These are phyloP conservation scores for Microcebus tavaratra DNA, from an alignment of 2,113 vertebrate genomes.

Conservation along the genomic window DNA sequence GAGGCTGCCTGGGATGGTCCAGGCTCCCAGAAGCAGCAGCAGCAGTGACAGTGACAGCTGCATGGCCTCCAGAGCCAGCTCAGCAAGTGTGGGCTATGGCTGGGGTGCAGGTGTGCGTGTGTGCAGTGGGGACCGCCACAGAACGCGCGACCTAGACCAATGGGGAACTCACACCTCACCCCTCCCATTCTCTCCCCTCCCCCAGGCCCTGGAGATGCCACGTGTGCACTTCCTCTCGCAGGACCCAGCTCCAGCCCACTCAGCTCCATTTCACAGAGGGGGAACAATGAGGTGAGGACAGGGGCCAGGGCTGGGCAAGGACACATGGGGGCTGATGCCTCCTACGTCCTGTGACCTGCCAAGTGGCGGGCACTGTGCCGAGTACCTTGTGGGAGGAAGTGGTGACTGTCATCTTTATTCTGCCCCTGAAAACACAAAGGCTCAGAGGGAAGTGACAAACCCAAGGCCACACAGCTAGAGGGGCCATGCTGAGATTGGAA, in stretches of 20 bases:
- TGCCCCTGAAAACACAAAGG: not conserved
- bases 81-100: not conserved
- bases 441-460: slow-evolving; percentile 17
- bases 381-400: not conserved
- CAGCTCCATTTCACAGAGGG: not conserved
- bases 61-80: slow-evolving; percentile 48
- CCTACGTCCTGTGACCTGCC: not conserved
- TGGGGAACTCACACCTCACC: slow-evolving; percentile 69
- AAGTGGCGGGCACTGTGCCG: not conserved
- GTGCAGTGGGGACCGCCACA: not conserved
- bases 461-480: not conserved
- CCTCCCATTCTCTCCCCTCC: not conserved
- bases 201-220: slow-evolving; percentile 17
- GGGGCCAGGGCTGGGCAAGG: not conserved
- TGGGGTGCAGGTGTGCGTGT: not conserved
- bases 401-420: not conserved
- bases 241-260: not conserved
- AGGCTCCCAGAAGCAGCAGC: slow-evolving; percentile 28
- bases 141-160: slow-evolving; percentile 55
- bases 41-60: not conserved
- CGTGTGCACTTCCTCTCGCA: not conserved
- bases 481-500: not conserved
- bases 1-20: not conserved
- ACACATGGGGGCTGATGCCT: not conserved
- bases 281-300: not conserved